Base-by-base conservation (phyloP, 2,888 invertebrate species). In the Rhamnusium bicolor region DNA sequence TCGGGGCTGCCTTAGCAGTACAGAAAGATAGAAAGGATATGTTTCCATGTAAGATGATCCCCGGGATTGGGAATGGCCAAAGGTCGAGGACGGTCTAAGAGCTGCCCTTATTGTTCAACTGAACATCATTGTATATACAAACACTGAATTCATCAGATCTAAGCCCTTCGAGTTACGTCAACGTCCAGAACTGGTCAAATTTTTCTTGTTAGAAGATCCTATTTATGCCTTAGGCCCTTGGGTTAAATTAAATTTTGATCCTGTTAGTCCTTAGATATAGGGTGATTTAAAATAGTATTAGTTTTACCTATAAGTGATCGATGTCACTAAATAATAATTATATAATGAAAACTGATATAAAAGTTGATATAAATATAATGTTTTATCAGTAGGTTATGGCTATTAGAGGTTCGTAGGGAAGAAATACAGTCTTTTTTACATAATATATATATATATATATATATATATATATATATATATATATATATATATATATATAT, bases 121-220 rank as follows among this genome's bases (percentile, higher is more conserved):
- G 69, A n/a, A n/a, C 61, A 65, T 27, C 32, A 24, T 61, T 47
- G 66, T 61, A 71, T 69, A 73, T 56, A 72, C 77, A 75, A 75
- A 77, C 75, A 68, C 60, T 63, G 73, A 74, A 69, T 51, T 19
- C 51, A 51, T 51, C 51, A 51, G 51, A 51, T 51, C 8, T 71
- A 73, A 71, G 66, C 63, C 58, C n/a, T 73, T 32, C 68, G 68
- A 62, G 75, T 73, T 71, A 69, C 58, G 65, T 70, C 75, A 71
- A 74, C 71, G 75, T 72, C 62, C 62, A 70, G 66, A 75, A 73
- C 71, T 75, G 75, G 73, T 71, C 73, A 73, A 71, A 71, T 75
- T 75, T 71, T 75, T 73, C 73, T 75, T 66, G 49, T 51, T 10
- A 7, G 51, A 19, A 19, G 51, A 51, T 51, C 5, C 51, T 19